Percentiles rank a stretch among this genome's conserved stretches.
Conservation (phyloP, 2,888 invertebrate genomes). For the Strigamia crassipes region DNA sequence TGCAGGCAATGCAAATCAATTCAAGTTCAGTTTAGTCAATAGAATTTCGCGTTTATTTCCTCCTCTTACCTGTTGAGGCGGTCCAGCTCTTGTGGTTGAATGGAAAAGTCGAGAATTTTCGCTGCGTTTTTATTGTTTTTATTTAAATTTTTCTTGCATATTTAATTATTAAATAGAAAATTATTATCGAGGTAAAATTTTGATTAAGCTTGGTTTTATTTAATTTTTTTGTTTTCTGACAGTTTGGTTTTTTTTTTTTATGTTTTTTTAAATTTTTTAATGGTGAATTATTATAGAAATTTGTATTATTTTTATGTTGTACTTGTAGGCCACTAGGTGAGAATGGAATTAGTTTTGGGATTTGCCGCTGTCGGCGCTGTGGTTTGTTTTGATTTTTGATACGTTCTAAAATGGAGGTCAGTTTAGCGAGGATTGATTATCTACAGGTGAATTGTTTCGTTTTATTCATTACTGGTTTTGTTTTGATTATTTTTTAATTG, state of each 20-base stretch:
- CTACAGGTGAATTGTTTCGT: constrained; percentile 62
- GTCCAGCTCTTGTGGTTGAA: not conserved
- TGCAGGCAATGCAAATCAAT: not conserved
- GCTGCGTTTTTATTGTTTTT: too few relatives aligned
- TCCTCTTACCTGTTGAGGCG: not conserved
- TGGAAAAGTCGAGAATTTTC: too few relatives aligned
- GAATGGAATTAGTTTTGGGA: not conserved
- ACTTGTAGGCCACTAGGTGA: not conserved
- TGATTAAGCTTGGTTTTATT: too few relatives aligned
- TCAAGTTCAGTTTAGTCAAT: not conserved
- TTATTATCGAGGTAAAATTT: too few relatives aligned
- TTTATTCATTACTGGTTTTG: too few relatives aligned
- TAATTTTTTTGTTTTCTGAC: too few relatives aligned
- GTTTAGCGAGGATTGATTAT: constrained; percentile 82
- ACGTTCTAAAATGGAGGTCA: constrained; percentile 69
- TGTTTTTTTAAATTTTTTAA: too few relatives aligned
- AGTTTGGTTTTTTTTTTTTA: too few relatives aligned
- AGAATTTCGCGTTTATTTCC: not conserved
- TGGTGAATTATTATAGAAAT: too few relatives aligned
- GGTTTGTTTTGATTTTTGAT: not conserved
- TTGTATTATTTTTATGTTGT: too few relatives aligned
- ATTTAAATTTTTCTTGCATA: too few relatives aligned
- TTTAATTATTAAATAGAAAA: too few relatives aligned
- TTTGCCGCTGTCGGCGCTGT: not conserved
- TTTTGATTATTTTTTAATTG: constrained; percentile 17